Base-by-base conservation (phyloP, 2,113 vertebrate genomes). In the Phoxinus phoxinus region DNA sequence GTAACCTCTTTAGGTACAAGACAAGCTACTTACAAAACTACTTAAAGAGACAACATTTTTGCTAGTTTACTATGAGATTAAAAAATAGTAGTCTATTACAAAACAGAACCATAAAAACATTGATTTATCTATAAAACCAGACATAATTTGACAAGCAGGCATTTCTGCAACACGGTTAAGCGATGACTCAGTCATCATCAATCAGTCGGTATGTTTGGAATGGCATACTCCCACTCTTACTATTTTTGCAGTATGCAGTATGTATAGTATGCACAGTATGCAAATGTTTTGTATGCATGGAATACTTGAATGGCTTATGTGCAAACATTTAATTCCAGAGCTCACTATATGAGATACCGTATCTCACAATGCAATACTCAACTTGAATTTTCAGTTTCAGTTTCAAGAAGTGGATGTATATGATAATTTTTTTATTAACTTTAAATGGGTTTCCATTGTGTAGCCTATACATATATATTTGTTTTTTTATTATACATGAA, bases 211-310 rank as follows among this genome's bases (percentile, higher is more conserved):
- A 83, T 25, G 65, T 83, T 56, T 72, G 65, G 81, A 83, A 83
- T 72, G 81, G 32, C 63, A 83, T 71, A 35, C 65, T 72, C 48
- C 65, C 46, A 37, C 46, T 72, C 27, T n/a, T 56, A 56, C 48
- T 83, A 83, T 72, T 81, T 81, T 48, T 58, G 61, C n/a, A 51
- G 44, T 69, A 69, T 69, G 81, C 61, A n/a, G 80, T 30, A 82
- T 81, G 78, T 3, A 37, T 37, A 6, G 35, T 37, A 37, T 37
- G 35, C 35, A 37, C 35, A 37, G 79, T 35, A 83, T 83, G 46
- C 48, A 71, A 35, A 72, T 56, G 19, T 83, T 72, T 65, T 51
- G 81, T 56, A 51, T 72, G 12, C 30, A 37, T 71, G 65, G 27
- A 72, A 56, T 83, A 72, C 30, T 35, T 37, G 46, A 53, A n/a